phyloP scores from a whole-genome alignment of 2,113 vertebrate genomes.

The Peucedramus taeniatus region DNA sequence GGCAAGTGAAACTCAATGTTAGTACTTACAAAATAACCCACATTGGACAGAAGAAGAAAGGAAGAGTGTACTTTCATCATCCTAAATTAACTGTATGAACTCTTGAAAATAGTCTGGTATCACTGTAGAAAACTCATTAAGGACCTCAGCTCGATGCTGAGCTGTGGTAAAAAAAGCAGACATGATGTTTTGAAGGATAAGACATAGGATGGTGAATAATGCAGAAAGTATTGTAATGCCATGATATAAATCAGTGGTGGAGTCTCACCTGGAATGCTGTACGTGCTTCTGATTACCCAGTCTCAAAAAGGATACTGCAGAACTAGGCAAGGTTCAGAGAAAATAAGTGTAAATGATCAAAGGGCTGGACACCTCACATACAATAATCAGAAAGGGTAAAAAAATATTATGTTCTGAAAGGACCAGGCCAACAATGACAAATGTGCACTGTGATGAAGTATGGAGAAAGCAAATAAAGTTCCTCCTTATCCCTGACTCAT shows the following conservation, averaged over 20 bases:
- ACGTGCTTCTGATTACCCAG: background rate
- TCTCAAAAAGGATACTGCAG: background rate
- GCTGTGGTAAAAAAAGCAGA: slow-evolving; percentile 55
- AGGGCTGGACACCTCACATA: background rate
- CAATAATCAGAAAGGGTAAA: background rate
- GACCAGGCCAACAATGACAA: background rate
- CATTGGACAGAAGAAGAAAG: slow-evolving; percentile 45
- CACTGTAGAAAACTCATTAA: slow-evolving; percentile 55
- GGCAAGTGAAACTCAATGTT: background rate
- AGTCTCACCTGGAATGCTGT: slow-evolving; percentile 38
- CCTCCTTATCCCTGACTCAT: background rate
- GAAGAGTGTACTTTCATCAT: slow-evolving; percentile 44
- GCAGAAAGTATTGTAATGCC: slow-evolving; percentile 42
- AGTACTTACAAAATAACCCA: slow-evolving; percentile 11
- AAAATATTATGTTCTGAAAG: background rate
- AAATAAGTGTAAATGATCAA: background rate
- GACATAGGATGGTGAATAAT: slow-evolving; percentile 56
- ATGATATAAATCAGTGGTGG: slow-evolving; percentile 55
- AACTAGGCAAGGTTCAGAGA: background rate
- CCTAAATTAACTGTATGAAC: slow-evolving; percentile 43
- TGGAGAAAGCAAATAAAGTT: background rate
- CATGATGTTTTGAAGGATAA: slow-evolving; percentile 60
- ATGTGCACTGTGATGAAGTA: background rate
- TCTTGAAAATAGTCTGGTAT: slow-evolving; percentile 54
- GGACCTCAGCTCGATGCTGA: slow-evolving; percentile 36